Percentiles rank a stretch among this genome's conserved stretches.
These are phyloP conservation scores for Cecropterus lyciades DNA, from an alignment of 1,140 invertebrate species.

Conservation along the genomic window DNA sequence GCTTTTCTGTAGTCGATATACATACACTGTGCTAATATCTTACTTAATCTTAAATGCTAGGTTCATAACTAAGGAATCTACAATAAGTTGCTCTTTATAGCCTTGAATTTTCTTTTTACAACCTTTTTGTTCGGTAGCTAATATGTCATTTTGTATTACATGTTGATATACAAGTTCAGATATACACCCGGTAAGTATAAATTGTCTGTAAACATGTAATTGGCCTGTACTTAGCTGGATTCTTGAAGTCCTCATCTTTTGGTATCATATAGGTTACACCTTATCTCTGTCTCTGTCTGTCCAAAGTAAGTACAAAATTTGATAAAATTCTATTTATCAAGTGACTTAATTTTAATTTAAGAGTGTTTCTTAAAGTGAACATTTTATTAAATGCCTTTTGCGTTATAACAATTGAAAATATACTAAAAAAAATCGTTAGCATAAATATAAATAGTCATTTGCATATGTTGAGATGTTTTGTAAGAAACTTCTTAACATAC, in stretches of 20 bases:
- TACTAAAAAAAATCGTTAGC: too few relatives aligned
- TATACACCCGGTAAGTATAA: slow-evolving; percentile 5
- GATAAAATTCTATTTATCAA: too few relatives aligned
- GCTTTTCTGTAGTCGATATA: too few relatives aligned
- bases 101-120: slow-evolving; percentile 20
- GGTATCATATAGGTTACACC: slow-evolving; percentile 8
- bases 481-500: too few relatives aligned
- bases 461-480: too few relatives aligned
- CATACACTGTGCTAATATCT: not conserved
- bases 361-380: too few relatives aligned
- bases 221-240: not conserved
- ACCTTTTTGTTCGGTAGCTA: slow-evolving; percentile 19
- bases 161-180: slow-evolving; percentile 12
- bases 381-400: too few relatives aligned
- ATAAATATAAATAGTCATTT: too few relatives aligned
- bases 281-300: too few relatives aligned
- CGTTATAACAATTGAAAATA: too few relatives aligned
- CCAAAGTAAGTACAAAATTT: too few relatives aligned
- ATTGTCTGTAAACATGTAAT: slow-evolving; percentile 8
- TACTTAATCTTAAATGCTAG: not conserved
- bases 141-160: slow-evolving; percentile 2
- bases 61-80: slow-evolving; percentile 8
- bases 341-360: too few relatives aligned
- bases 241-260: slow-evolving; percentile 4
- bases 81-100: not conserved